Conservation (phyloP, 2,888 invertebrate species). For the Pachymerium ferrugineum region DNA sequence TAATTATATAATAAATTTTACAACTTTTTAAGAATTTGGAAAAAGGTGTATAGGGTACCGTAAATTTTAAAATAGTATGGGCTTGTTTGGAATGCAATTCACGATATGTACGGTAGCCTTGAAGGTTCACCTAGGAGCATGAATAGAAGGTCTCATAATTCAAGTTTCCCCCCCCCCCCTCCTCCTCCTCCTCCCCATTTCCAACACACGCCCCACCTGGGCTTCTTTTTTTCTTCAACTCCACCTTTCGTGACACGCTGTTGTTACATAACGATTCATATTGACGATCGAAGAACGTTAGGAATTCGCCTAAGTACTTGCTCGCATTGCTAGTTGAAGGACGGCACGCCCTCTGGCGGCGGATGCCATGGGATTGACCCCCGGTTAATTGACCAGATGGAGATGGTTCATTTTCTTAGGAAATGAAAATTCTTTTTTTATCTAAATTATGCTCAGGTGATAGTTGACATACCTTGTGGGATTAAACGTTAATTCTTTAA, state of each 20-base stretch:
- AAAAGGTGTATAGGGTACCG: not conserved
- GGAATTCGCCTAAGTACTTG: not conserved
- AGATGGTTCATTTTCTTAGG: no score
- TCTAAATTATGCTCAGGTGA: not conserved
- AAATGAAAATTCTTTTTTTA: not conserved
- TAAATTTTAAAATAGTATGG: not conserved
- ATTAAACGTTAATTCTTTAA: not conserved
- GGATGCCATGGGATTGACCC: not conserved
- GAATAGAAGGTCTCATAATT: not conserved
- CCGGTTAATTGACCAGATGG: not conserved
- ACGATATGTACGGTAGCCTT: not conserved
- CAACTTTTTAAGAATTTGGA: no score
- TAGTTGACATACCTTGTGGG: not conserved
- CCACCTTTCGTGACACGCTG: not conserved
- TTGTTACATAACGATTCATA: not conserved
- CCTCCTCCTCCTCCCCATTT: no score
- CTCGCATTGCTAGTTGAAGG: not conserved
- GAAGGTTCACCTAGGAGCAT: not conserved
- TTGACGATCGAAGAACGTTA: not conserved
- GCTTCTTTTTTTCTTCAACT: not conserved
- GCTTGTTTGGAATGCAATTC: not conserved
- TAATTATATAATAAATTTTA: no score
- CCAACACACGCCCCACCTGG: not conserved
- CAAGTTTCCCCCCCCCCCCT: not conserved
- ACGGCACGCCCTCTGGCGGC: not conserved